Base-by-base conservation (phyloP, 2,797 vertebrate genomes). In the Eutrigla gurnardus region DNA sequence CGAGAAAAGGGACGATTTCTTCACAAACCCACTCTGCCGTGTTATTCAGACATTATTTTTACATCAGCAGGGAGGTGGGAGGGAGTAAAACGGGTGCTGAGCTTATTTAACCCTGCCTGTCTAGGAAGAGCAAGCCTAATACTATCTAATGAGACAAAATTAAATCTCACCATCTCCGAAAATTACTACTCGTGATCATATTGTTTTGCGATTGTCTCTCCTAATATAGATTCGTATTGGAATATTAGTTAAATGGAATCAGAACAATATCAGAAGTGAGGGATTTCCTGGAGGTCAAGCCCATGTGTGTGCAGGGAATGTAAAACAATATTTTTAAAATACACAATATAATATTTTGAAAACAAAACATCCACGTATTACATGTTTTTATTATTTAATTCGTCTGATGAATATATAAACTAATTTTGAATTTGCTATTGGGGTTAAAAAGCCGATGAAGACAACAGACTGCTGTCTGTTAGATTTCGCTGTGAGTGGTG, bases 61-160 rank as follows among this genome's bases (percentile, higher is more conserved):
- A 46, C 68, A 73, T 46, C 52, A 57, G 60, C 61, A 52, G 49
- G 54, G 46, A 54, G 15, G 61, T 49, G 37, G 80, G 61, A 46
- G 37, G 80, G 66, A 67, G 59, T 42, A 6, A 66, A 73, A 65
- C 37, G 42, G 25, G 13, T 14, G 60, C 32, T 25, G 54, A 77
- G 62, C n/a, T 59, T n/a, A 64, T 37, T 83, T 79, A 81, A 84
- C 72, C 75, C 68, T 46, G 1, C 15, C 32, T 63, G 65, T 73
- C 62, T 78, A 76, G 35, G 64, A 17, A 65, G 18, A 62, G 18
- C 25, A n/a, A 53, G 33, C 7, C 43, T 52, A 52, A 52, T 0
- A 60, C 25, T 8, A 73, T 12, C 33, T 17, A 14, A 59, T 46
- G 13, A 66, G 43, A 25, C 14, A 45, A 10, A 9, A 45, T 18